These are phyloP conservation scores for Phengaris alcon DNA, from an alignment of 2,888 invertebrate genomes.

Conservation along the genomic window DNA sequence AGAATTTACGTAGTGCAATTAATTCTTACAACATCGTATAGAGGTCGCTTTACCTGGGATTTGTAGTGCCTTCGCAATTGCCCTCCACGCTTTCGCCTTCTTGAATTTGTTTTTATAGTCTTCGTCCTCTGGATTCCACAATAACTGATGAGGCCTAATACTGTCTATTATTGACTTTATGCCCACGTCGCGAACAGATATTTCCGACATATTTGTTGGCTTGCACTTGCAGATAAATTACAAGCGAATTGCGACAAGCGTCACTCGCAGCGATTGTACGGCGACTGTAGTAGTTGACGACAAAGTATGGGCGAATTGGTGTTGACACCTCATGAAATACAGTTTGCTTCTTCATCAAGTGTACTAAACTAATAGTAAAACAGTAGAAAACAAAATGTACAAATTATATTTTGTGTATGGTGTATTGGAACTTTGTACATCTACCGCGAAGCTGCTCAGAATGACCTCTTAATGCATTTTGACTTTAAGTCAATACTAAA, in stretches of 20 bases:
- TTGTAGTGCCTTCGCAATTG: background rate
- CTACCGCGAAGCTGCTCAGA: no score
- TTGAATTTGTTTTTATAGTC: background rate
- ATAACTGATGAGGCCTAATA: background rate
- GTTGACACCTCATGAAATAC: background rate
- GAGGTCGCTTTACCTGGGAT: background rate
- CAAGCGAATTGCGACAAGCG: constrained; percentile 1
- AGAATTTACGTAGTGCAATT: background rate
- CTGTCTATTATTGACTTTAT: background rate
- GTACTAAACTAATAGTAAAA: no score
- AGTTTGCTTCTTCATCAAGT: background rate
- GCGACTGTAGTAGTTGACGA: background rate
- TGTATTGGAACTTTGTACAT: no score
- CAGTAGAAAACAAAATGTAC: no score
- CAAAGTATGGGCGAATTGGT: background rate
- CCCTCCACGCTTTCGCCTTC: background rate
- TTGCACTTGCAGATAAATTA: background rate
- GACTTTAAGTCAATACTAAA: no score
- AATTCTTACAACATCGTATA: background rate
- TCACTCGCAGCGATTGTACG: constrained; percentile 5
- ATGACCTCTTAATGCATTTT: no score
- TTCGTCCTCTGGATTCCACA: background rate
- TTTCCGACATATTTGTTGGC: background rate
- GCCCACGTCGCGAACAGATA: background rate
- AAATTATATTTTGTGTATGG: no score